These are phyloP conservation scores for Marisa cornuarietis DNA, from an alignment of 1,140 invertebrate genomes.

Conservation along the genomic window DNA sequence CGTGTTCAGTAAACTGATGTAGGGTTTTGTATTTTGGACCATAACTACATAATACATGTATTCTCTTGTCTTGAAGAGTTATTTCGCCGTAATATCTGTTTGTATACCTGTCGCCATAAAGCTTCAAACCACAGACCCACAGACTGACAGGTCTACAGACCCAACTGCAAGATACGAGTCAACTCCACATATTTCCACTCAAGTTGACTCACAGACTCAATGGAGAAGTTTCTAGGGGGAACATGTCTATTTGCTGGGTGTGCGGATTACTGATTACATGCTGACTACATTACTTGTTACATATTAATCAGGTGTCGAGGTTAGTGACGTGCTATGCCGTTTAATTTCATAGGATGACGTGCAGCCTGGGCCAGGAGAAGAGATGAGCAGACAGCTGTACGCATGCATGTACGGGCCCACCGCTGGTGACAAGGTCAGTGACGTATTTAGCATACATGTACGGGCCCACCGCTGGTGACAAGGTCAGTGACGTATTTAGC, in stretches of 20 bases:
- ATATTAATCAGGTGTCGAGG: neutral
- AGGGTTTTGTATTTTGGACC: too few relatives aligned
- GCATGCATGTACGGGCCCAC: constrained; percentile 62
- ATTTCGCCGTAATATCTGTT: too few relatives aligned
- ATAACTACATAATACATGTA: too few relatives aligned
- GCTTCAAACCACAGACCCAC: neutral
- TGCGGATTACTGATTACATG: too few relatives aligned
- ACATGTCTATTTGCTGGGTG: neutral
- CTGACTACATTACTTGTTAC: too few relatives aligned
- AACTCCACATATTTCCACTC: too few relatives aligned
- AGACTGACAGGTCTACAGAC: neutral
- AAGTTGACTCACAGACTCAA: neutral
- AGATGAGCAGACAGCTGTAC: constrained; percentile 44
- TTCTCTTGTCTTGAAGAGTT: too few relatives aligned
- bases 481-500: too few relatives aligned
- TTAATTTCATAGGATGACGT: neutral
- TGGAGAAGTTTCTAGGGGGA: neutral
- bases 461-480: neutral
- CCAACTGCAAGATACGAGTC: neutral
- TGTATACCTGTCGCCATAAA: too few relatives aligned
- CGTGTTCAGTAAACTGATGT: too few relatives aligned
- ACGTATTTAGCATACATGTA: too few relatives aligned
- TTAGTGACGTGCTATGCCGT: neutral
- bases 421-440: constrained; percentile 58
- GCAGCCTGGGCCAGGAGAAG: constrained; percentile 8